A percentile compares a stretch with the other conserved stretches of the same genome.
phyloP scores from a whole-genome alignment of 2,113 vertebrate species.

The Ameiurus melas region DNA sequence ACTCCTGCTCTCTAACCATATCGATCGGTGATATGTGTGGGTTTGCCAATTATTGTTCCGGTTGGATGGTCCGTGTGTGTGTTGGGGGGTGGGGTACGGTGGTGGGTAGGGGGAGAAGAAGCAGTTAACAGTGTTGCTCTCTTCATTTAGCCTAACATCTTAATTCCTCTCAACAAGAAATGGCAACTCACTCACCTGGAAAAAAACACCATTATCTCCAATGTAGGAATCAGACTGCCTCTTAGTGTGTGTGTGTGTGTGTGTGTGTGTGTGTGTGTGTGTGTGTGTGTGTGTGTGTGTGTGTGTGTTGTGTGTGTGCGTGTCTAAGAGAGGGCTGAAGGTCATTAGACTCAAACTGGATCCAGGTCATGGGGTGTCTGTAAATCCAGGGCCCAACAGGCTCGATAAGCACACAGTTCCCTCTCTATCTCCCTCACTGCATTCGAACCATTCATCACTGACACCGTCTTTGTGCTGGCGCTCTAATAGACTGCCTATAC shows the following conservation, averaged over 20 bases:
- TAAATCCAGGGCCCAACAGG: slow-evolving; percentile 73
- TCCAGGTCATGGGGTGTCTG: slow-evolving; percentile 71
- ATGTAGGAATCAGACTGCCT: slow-evolving; percentile 72
- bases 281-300: slow-evolving; percentile 40
- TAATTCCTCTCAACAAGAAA: slow-evolving; percentile 81
- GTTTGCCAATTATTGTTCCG: slow-evolving; percentile 45
- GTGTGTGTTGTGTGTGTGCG: slow-evolving; percentile 48
- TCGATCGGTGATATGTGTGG: slow-evolving; percentile 63
- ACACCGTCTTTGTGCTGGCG: slow-evolving; percentile 64
- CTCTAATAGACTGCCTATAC: slow-evolving; percentile 45
- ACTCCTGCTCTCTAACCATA: slow-evolving; percentile 60
- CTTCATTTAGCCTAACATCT: slow-evolving; percentile 69
- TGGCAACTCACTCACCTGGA: slow-evolving; percentile 84
- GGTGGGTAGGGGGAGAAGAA: slow-evolving; percentile 31
- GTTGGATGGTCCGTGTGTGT: slow-evolving; percentile 13
- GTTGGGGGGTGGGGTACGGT: no score
- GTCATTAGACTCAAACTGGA: slow-evolving; percentile 71
- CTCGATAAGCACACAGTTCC: slow-evolving; percentile 76
- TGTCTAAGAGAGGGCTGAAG: slow-evolving; percentile 67
- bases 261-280: slow-evolving; percentile 36
- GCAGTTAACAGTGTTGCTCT: slow-evolving; percentile 45
- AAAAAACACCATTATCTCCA: slow-evolving; percentile 82
- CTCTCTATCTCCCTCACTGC: slow-evolving; percentile 77
- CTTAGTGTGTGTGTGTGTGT: neutral
- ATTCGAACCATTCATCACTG: slow-evolving; percentile 79